Evolutionary conservation across 2,888 invertebrate species (phyloP).

Genomic region (Cremastinae sp.): DNA sequence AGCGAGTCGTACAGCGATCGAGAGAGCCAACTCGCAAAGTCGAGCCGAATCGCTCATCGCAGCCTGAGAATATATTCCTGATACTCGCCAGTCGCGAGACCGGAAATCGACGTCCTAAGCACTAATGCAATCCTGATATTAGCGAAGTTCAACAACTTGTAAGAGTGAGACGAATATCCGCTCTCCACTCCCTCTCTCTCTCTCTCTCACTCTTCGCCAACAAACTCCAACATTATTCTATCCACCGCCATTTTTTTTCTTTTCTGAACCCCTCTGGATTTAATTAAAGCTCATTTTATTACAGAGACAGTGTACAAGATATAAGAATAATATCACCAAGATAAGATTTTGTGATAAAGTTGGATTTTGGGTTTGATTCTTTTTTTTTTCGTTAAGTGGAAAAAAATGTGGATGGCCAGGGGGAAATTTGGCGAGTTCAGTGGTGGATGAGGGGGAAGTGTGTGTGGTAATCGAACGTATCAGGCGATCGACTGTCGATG

Average conservation of each 20-base stretch:
- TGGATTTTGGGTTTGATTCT: too few relatives aligned
- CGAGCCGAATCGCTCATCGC: slow-evolving; percentile 13
- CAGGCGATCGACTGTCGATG: slow-evolving; percentile 77
- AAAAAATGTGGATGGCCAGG: slow-evolving; percentile 27
- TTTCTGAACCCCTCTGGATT: too few relatives aligned
- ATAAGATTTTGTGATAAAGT: too few relatives aligned
- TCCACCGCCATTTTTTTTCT: too few relatives aligned
- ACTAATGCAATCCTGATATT: slow-evolving; percentile 64
- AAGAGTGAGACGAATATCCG: slow-evolving; percentile 34
- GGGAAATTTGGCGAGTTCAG: too few relatives aligned
- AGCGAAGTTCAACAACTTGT: slow-evolving; percentile 22
- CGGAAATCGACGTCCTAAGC: slow-evolving; percentile 63
- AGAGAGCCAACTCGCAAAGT: background rate
- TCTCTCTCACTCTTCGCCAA: background rate
- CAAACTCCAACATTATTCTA: background rate
- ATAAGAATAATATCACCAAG: too few relatives aligned
- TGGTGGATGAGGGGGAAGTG: too few relatives aligned
- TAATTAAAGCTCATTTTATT: too few relatives aligned
- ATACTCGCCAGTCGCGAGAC: slow-evolving; percentile 49
- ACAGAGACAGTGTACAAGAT: too few relatives aligned
- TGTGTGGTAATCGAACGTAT: slow-evolving; percentile 61
- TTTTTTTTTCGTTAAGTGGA: background rate
- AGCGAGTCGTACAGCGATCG: too few relatives aligned
- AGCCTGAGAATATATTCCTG: slow-evolving; percentile 62
- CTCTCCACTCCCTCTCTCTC: background rate